These are phyloP conservation scores for Henricia sp. DNA, from an alignment of 53 echinoderm and acorn worm species.

Conservation along the genomic window DNA sequence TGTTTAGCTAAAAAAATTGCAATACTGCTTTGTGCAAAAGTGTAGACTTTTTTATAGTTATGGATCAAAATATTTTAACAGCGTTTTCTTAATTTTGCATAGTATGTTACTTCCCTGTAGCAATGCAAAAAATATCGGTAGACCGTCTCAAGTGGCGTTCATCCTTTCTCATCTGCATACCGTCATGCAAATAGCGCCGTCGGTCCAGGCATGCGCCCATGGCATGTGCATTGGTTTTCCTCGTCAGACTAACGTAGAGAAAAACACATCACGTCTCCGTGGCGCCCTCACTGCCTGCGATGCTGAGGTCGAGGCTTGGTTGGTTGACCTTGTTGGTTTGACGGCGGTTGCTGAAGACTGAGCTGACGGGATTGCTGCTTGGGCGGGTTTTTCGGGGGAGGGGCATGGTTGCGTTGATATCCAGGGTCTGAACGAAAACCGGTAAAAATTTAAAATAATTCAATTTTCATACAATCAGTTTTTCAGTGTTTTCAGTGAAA, in stretches of 20 bases:
- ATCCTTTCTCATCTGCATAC: too few species aligned
- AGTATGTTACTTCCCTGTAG: too few species aligned
- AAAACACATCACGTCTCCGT: constrained; percentile 45
- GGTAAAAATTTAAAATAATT: not conserved
- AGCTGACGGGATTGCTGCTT: constrained; percentile 57
- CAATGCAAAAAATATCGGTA: too few species aligned
- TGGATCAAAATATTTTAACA: too few species aligned
- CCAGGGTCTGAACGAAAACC: constrained; percentile 69
- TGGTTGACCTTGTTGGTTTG: constrained; percentile 64
- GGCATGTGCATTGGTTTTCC: too few species aligned
- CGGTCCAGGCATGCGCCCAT: constrained; percentile 3
- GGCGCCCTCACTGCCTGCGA: constrained; percentile 16
- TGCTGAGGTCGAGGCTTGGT: constrained; percentile 46
- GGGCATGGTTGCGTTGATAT: constrained; percentile 97
- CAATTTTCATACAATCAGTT: not conserved
- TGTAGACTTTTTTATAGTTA: too few species aligned
- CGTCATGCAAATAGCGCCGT: too few species aligned
- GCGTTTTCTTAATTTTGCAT: too few species aligned
- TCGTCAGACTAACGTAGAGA: constrained; percentile 14
- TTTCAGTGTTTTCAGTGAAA: not conserved
- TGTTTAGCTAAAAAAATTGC: too few species aligned
- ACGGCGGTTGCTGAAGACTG: constrained; percentile 60
- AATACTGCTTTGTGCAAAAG: too few species aligned
- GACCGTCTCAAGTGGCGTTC: too few species aligned
- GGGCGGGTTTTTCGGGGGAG: constrained; percentile 81